Conservation (phyloP, 2,113 vertebrate genomes). For the Phaethon lepturus region DNA sequence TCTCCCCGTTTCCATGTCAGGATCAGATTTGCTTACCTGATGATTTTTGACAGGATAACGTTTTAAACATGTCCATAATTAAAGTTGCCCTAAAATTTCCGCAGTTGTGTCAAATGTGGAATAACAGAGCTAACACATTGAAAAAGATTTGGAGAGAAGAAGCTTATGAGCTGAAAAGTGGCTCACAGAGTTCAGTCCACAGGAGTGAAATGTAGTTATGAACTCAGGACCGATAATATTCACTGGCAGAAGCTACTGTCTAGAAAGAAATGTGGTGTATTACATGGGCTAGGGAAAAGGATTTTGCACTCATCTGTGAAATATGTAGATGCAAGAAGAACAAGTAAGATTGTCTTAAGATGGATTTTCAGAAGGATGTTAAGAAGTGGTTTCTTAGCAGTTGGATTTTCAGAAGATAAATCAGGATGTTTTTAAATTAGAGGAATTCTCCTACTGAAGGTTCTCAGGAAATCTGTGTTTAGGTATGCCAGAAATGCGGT, state of each 20-base stretch:
- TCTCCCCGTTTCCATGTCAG: background rate
- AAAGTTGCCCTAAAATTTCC: background rate
- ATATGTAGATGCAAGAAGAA: background rate
- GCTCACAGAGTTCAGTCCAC: background rate
- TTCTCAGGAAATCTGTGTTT: background rate
- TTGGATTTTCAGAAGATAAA: constrained; percentile 16
- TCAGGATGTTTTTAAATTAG: background rate
- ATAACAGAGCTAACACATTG: background rate
- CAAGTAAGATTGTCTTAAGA: background rate
- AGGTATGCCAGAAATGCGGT: background rate
- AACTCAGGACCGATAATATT: background rate
- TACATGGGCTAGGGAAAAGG: background rate
- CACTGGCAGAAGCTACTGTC: background rate
- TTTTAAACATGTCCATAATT: background rate
- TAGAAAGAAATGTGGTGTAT: background rate
- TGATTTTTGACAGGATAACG: background rate
- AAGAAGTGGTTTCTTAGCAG: background rate
- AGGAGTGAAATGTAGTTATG: background rate
- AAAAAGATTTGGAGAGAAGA: background rate
- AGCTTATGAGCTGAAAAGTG: background rate
- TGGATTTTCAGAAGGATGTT: background rate
- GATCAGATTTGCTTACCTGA: background rate
- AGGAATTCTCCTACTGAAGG: background rate
- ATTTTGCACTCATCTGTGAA: background rate
- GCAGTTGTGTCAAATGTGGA: background rate